Evolutionary conservation across 2,113 vertebrate species (phyloP).

Genomic region (Alexandromys fortis): DNA sequence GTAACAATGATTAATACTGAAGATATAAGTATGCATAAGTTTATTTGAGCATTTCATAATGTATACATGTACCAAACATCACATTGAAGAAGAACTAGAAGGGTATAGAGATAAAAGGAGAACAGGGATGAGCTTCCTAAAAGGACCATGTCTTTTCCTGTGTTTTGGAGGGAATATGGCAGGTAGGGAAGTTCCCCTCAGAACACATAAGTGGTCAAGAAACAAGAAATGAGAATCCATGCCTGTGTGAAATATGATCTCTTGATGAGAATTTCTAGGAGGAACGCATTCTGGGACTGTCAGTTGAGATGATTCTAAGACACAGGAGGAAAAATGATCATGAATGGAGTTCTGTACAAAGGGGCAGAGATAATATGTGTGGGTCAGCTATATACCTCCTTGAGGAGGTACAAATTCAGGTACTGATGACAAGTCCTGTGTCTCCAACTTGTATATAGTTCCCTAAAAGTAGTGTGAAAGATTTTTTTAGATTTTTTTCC

Average conservation of each 20-base stretch:
- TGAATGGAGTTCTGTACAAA: neutral
- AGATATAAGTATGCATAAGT: neutral
- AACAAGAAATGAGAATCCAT: neutral
- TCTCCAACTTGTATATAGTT: neutral
- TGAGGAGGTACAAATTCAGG: neutral
- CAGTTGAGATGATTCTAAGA: neutral
- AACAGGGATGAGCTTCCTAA: neutral
- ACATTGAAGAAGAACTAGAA: neutral
- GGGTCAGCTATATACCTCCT: neutral
- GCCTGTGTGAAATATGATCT: neutral
- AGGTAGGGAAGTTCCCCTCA: neutral
- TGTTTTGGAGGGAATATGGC: neutral
- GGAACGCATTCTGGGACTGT: neutral
- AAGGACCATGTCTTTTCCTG: neutral
- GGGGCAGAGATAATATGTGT: neutral
- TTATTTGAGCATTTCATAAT: neutral
- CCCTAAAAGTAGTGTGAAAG: neutral
- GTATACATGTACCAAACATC: neutral
- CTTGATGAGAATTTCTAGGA: neutral
- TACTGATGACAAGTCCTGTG: neutral
- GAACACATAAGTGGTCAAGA: neutral
- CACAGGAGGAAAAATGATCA: neutral
- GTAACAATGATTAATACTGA: neutral
- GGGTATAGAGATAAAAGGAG: neutral
- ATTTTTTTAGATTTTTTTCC: slow-evolving; percentile 32